Conservation (phyloP, 2,888 invertebrate genomes). For the Harpagoxenus sublaevis region DNA sequence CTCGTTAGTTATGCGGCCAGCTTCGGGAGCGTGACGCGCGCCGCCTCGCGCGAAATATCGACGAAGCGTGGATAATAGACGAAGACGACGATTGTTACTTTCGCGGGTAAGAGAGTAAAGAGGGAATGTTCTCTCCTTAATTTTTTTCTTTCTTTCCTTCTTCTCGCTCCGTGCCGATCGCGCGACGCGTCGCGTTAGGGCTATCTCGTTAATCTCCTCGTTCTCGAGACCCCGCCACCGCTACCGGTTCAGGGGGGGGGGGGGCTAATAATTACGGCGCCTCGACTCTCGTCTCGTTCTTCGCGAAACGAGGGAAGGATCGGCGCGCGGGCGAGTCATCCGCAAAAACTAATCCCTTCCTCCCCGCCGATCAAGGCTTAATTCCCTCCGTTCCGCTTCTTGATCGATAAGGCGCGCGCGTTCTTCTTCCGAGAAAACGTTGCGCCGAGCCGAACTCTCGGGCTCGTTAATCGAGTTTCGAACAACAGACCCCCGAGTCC, state of each 20-base stretch:
- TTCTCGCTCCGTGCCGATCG: background rate
- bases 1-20: conserved; percentile 48
- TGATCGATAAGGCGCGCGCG: conserved; percentile 56
- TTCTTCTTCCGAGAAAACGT: conserved; percentile 38
- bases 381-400: conserved; percentile 48
- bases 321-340: conserved; percentile 34
- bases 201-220: conserved; percentile 22
- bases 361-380: conserved; percentile 45
- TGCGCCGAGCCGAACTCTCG: conserved; percentile 11
- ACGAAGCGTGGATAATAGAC: conserved; percentile 18
- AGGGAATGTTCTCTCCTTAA: background rate
- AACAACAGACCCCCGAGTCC: conserved; percentile 47
- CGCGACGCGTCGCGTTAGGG: conserved; percentile 23
- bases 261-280: conserved; percentile 34
- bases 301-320: conserved; percentile 33
- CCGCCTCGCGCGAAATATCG: conserved; percentile 22
- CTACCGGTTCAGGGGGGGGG: background rate
- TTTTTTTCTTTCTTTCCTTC: background rate
- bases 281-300: background rate
- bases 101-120: background rate
- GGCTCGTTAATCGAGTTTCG: conserved; percentile 49
- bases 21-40: conserved; percentile 45
- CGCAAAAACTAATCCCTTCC: conserved; percentile 44
- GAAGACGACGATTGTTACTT: conserved; percentile 5
- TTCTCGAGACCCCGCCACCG: background rate